Base-by-base conservation (phyloP, 2,888 invertebrate species). In the Synergus gifuensis region DNA sequence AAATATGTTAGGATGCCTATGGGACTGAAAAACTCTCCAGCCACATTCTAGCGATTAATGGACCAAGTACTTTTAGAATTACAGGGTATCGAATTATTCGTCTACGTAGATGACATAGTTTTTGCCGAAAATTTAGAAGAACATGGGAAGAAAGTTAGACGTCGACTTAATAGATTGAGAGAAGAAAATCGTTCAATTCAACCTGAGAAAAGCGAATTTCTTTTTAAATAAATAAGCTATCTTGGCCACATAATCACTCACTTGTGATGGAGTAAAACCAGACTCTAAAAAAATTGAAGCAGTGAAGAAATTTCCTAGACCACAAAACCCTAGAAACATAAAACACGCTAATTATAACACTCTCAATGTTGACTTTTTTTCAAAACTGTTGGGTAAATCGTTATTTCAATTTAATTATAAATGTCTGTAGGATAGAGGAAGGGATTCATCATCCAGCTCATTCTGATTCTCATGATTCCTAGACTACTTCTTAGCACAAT, bases 1-100 rank as follows among this genome's bases (percentile, higher is more conserved):
- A 86, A 89, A 80, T 89, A 81, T 66, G 64, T 77, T 8, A 49
- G 86, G 46, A 87, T 90, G 87, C 86, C 86, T 0, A 87, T 88
- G 67, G 87, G 86, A 2, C 60, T 85, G n/a, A 83, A 81, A 60
- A 79, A 79, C 16, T 79, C 85, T 0, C 85, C 84, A 3, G 78
- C 81, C 5, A 85, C 84, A 0, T 86, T 84, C 28, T 83, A 84
- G 76, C 22, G 83, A 49, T 22, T 85, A 9, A 87, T 87, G 84
- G 79, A 82, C 49, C 64, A 62, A 28, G 28, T 28, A 28, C 28
- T 28, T 28, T 28, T 28, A 28, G 28, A 3, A 28, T 28, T 28
- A 3, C 82, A 83, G 49, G 80, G 81, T 14, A 79, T 85, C 69
- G 81, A 80, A 36, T 84, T 85, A 60, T 78, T 85, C 3, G 84